A percentile compares a stretch with the other conserved stretches of the same genome.
Evolutionary conservation across 2,888 invertebrate species (phyloP).

Genomic region (Tridacna gigas): DNA sequence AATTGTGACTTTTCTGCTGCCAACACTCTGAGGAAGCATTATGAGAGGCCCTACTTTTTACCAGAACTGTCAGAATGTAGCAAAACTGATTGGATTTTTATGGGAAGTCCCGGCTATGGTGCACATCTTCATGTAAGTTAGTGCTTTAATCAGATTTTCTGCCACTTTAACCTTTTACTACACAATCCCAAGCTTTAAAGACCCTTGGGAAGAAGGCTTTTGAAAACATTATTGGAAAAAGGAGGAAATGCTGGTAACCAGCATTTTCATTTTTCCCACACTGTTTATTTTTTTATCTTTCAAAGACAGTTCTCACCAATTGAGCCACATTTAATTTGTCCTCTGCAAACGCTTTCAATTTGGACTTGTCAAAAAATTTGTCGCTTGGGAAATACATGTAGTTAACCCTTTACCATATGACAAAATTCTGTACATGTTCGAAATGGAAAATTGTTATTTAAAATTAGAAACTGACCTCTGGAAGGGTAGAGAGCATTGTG

Average conservation of each 20-base stretch:
- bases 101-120: conserved; percentile 97
- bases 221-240: not conserved
- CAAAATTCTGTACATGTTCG: too few species aligned
- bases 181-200: not conserved
- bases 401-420: too few species aligned
- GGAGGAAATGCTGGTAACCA: not conserved
- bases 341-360: too few species aligned
- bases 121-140: conserved; percentile 95
- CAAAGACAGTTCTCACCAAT: too few species aligned
- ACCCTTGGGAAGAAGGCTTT: not conserved
- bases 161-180: not conserved
- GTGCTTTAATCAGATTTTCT: too few species aligned
- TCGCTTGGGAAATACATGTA: too few species aligned
- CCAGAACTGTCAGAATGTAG: conserved; percentile 94
- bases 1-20: conserved; percentile 95
- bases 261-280: not conserved
- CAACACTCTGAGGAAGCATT: conserved; percentile 90
- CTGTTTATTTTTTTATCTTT: too few species aligned
- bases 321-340: too few species aligned
- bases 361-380: too few species aligned
- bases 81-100: conserved; percentile 97
- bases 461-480: too few species aligned
- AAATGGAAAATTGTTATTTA: too few species aligned
- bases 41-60: conserved; percentile 93
- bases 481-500: too few species aligned